Conservation (phyloP, 2,888 invertebrate species). For the Synergus itoensis region DNA sequence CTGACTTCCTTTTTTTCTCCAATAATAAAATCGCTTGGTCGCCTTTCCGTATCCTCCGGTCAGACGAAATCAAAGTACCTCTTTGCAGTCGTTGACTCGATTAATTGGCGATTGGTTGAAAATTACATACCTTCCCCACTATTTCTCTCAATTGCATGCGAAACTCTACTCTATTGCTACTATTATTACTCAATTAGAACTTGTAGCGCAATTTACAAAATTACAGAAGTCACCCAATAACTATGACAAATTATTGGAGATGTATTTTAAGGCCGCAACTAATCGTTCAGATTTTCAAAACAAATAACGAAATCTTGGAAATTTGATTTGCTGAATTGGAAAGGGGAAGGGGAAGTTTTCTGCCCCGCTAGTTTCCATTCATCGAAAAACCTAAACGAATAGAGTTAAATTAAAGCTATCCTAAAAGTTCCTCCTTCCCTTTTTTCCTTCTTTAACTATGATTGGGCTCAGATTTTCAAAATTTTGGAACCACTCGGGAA, state of each 20-base stretch:
- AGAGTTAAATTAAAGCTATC: too few species aligned
- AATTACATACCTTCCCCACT: constrained; percentile 38
- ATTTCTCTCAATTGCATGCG: constrained; percentile 16
- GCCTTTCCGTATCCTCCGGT: constrained; percentile 22
- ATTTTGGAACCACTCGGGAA: neutral
- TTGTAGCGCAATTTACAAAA: neutral
- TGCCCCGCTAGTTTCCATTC: too few species aligned
- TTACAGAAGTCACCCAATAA: neutral
- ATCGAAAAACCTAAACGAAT: too few species aligned
- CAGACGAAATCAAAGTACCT: constrained; percentile 23
- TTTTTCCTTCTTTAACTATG: neutral
- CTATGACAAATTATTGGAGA: neutral
- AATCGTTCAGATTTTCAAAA: too few species aligned
- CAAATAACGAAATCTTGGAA: too few species aligned
- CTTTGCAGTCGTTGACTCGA: constrained; percentile 30
- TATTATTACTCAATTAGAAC: constrained; percentile 22
- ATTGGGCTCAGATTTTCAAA: neutral
- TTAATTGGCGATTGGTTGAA: constrained; percentile 28
- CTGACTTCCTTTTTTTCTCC: neutral
- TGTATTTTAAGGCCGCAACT: neutral
- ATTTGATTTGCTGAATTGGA: too few species aligned
- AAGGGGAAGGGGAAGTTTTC: too few species aligned
- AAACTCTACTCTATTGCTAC: neutral
- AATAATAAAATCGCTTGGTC: constrained; percentile 29
- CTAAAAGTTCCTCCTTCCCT: too few species aligned